Percentiles rank a stretch among this genome's conserved stretches.
Conservation (phyloP, 2,113 vertebrate species). For the Equus przewalskii region DNA sequence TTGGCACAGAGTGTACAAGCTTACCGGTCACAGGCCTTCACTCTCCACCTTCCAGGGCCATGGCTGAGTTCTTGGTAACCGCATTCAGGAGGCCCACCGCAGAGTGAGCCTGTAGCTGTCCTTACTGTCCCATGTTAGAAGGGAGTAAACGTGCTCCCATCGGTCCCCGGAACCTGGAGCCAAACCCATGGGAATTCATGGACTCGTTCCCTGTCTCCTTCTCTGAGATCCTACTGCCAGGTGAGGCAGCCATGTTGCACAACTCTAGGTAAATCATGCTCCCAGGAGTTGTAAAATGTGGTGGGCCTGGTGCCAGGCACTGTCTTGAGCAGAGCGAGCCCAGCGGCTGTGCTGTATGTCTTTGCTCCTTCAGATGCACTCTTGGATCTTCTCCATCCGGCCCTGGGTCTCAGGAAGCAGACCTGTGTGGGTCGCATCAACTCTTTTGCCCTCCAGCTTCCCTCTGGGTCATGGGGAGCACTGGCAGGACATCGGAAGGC, state of each 20-base stretch:
- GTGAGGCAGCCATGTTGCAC: background rate
- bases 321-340: background rate
- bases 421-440: too few species aligned
- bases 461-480: background rate
- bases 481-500: background rate
- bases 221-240: background rate
- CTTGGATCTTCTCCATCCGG: background rate
- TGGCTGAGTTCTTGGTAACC: background rate
- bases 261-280: background rate
- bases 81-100: background rate
- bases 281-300: too few species aligned
- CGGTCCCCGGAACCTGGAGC: background rate
- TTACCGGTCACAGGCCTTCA: background rate
- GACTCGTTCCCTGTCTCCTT: background rate
- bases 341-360: background rate
- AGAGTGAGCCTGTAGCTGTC: background rate
- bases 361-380: too few species aligned
- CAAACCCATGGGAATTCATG: background rate
- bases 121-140: background rate
- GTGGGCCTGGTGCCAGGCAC: too few species aligned
- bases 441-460: background rate
- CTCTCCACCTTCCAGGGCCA: background rate
- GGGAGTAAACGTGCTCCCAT: background rate
- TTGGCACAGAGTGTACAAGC: background rate
- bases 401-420: background rate